A percentile compares a stretch with the other conserved stretches of the same genome.
phyloP scores from a whole-genome alignment of 2,888 invertebrate species.

The Imbricaverruca yamaguchii region DNA sequence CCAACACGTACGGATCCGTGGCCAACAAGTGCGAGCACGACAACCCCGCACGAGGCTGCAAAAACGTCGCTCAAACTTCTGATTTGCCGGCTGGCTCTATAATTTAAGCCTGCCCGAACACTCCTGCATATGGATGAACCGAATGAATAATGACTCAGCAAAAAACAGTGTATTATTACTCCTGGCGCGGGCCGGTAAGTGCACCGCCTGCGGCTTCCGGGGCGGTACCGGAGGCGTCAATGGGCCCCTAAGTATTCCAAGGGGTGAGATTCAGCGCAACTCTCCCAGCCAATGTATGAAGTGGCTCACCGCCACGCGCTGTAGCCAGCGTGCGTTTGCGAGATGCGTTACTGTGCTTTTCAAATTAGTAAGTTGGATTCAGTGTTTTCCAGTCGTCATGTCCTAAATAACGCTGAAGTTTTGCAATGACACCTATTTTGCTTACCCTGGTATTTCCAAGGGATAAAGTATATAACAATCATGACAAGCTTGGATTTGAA shows the following conservation, averaged over 20 bases:
- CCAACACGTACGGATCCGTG: no score
- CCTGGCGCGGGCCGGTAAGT: neutral
- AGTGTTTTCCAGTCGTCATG: no score
- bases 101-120: constrained; percentile 5
- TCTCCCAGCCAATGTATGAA: no score
- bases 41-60: neutral
- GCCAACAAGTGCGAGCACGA: neutral
- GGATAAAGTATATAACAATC: no score
- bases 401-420: neutral
- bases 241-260: neutral
- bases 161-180: neutral
- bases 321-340: no score
- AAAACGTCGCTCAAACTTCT: constrained; percentile 2
- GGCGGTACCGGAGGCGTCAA: neutral
- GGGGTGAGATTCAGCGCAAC: neutral
- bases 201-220: neutral
- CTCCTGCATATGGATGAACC: constrained; percentile 3
- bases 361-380: no score
- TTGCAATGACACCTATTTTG: neutral
- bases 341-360: no score
- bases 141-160: neutral
- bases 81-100: neutral
- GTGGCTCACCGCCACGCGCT: no score
- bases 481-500: no score
- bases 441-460: no score